A percentile compares a stretch with the other conserved stretches of the same genome.
Evolutionary conservation across 2,113 vertebrate genomes (phyloP).

Genomic region (Oncorhynchus tshawytscha): DNA sequence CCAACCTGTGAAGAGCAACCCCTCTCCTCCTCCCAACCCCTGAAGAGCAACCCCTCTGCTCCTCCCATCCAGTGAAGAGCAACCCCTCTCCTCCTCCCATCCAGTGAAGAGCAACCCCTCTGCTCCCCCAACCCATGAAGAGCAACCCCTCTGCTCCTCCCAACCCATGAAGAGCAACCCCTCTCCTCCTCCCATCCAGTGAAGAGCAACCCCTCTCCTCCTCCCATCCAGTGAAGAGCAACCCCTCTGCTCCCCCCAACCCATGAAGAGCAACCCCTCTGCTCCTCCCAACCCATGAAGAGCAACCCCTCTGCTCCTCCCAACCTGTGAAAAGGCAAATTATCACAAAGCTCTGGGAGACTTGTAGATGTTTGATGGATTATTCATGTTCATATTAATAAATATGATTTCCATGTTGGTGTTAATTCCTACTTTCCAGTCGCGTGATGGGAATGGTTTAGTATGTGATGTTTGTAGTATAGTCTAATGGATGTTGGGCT

Average conservation of each 20-base stretch:
- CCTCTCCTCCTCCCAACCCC: no score
- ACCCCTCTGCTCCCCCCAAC: no score
- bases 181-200: not conserved
- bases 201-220: no score
- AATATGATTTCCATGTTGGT: conserved; percentile 74
- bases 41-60: no score
- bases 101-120: no score
- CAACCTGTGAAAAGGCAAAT: conserved; percentile 64
- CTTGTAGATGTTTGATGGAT: conserved; percentile 58
- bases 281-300: not conserved
- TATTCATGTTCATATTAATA: conserved; percentile 72
- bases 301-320: conserved; percentile 22
- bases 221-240: no score
- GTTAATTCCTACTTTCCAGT: conserved; percentile 73
- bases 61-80: no score
- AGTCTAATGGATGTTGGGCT: conserved; percentile 70
- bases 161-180: not conserved
- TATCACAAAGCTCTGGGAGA: conserved; percentile 68
- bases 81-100: no score
- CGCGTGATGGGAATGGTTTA: conserved; percentile 68
- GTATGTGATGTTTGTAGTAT: conserved; percentile 75
- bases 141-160: no score
- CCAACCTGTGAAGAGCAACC: no score
- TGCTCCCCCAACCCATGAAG: no score
- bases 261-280: not conserved